Conservation (phyloP, 2,797 vertebrate genomes). For the Oophaga sylvatica region DNA sequence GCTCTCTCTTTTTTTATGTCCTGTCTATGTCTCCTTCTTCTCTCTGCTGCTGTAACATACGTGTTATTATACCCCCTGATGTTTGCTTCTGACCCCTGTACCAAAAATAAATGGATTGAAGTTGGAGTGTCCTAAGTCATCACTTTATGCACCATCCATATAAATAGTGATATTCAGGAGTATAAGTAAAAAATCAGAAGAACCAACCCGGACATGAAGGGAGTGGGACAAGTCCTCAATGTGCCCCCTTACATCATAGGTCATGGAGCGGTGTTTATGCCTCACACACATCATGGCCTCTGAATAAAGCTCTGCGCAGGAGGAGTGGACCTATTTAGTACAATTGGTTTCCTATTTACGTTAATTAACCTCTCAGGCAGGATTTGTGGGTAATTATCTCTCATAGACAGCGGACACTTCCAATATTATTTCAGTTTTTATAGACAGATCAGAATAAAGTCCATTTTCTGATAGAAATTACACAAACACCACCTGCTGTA, state of each 20-base stretch:
- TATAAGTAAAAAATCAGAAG: no score
- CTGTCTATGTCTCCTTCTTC: no score
- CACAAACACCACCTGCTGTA: conserved; percentile 48
- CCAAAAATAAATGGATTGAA: not conserved
- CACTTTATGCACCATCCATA: not conserved
- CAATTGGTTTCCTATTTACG: conserved; percentile 11
- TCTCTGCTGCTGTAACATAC: no score
- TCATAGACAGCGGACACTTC: not conserved
- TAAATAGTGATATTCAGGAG: not conserved
- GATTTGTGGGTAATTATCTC: conserved; percentile 5
- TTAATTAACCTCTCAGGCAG: conserved; percentile 33
- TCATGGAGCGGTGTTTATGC: not conserved
- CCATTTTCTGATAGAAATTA: conserved; percentile 36
- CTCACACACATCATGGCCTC: not conserved
- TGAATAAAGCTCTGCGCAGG: not conserved
- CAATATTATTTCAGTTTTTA: conserved; percentile 38
- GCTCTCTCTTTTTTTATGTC: no score
- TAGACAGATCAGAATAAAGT: conserved; percentile 17
- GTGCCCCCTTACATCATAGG: not conserved
- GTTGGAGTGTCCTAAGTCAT: not conserved
- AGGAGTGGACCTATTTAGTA: not conserved
- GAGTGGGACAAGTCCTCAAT: not conserved
- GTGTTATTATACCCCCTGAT: no score
- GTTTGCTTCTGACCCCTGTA: no score
- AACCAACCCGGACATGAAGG: not conserved